Conservation (phyloP, 2,888 invertebrate genomes). For the Rutpela maculata region DNA sequence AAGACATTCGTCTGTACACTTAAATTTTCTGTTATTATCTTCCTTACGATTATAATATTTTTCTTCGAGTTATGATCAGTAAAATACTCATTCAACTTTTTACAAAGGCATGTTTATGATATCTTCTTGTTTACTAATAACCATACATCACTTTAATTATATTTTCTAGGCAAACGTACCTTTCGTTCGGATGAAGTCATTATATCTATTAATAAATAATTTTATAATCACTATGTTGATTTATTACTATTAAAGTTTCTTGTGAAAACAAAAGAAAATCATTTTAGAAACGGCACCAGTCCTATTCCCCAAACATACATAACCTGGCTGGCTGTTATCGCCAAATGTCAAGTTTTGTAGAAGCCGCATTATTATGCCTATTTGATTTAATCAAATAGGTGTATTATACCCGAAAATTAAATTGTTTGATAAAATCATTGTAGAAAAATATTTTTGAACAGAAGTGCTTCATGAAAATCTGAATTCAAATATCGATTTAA, state of each 20-base stretch:
- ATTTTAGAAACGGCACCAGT: not conserved
- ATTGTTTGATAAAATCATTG: too few relatives aligned
- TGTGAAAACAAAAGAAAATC: not conserved
- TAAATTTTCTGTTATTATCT: constrained; percentile 35
- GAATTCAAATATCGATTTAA: too few relatives aligned
- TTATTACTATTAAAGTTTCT: not conserved
- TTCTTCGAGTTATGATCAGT: constrained; percentile 5
- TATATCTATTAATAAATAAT: constrained; percentile 7
- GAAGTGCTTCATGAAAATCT: too few relatives aligned
- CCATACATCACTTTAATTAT: constrained; percentile 26
- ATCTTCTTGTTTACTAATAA: constrained; percentile 5
- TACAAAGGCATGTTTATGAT: constrained; percentile 14
- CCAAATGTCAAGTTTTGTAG: not conserved
- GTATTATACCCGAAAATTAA: too few relatives aligned
- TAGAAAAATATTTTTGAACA: too few relatives aligned
- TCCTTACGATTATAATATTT: constrained; percentile 10
- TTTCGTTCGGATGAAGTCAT: constrained; percentile 10
- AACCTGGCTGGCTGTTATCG: not conserved
- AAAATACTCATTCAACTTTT: constrained; percentile 18
- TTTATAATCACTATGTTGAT: constrained; percentile 6
- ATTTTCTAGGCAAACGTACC: constrained; percentile 14
- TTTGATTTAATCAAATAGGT: too few relatives aligned
- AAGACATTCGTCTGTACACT: constrained; percentile 46
- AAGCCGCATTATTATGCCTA: too few relatives aligned
- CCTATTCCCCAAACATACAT: not conserved